Evolutionary conservation across 2,797 vertebrate genomes (phyloP).

Genomic region (Sebastes diaconus): DNA sequence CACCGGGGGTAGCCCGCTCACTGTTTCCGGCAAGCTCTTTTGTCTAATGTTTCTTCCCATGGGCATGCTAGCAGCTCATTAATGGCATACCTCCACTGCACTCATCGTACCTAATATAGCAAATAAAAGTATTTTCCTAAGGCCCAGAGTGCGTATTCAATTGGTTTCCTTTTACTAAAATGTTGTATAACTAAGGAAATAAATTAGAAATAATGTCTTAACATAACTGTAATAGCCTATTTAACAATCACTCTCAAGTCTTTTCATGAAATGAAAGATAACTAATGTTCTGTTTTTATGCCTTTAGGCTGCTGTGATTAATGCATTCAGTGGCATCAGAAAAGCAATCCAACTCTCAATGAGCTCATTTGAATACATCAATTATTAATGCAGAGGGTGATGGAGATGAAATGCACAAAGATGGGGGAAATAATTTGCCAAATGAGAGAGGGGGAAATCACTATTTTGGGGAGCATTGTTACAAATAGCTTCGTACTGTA

Average conservation of each 20-base stretch:
- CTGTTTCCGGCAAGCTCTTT: slow-evolving; percentile 68
- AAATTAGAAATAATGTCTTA: neutral
- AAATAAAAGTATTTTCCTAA: neutral
- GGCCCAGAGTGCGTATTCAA: neutral
- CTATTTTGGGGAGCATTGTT: slow-evolving; percentile 11
- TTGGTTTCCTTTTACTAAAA: neutral
- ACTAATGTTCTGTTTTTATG: neutral
- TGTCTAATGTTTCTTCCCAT: slow-evolving; percentile 78
- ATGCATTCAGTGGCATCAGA: slow-evolving; percentile 31
- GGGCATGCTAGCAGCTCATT: slow-evolving; percentile 65
- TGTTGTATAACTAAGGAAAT: neutral
- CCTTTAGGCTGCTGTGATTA: neutral
- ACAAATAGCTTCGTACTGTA: slow-evolving; percentile 12
- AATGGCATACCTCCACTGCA: slow-evolving; percentile 61
- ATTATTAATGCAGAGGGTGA: slow-evolving; percentile 55
- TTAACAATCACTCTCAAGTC: neutral
- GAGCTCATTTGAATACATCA: slow-evolving; percentile 56
- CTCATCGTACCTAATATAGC: slow-evolving; percentile 10
- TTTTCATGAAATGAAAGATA: neutral
- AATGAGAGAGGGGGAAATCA: neutral
- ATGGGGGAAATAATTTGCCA: slow-evolving; percentile 9
- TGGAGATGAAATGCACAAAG: slow-evolving; percentile 29
- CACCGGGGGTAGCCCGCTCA: slow-evolving; percentile 48
- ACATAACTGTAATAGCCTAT: neutral
- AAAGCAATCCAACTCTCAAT: slow-evolving; percentile 30